These are phyloP conservation scores for Sitodiplosis mosellana DNA, from an alignment of 1,140 invertebrate species.

Conservation along the genomic window DNA sequence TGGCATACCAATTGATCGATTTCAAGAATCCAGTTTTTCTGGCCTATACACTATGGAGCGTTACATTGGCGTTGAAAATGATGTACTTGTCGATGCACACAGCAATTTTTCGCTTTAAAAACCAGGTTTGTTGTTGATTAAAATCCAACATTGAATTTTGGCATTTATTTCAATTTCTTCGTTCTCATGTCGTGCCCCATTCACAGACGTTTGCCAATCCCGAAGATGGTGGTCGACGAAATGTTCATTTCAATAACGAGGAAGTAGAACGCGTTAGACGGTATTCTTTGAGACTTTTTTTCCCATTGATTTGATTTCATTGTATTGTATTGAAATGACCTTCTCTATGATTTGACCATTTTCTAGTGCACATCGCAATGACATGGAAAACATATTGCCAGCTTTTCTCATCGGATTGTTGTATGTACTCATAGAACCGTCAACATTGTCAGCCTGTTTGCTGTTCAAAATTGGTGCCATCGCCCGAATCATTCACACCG, in stretches of 20 bases:
- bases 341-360: constrained; percentile 6
- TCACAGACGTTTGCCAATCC: constrained; percentile 37
- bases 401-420: constrained; percentile 39
- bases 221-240: constrained; percentile 30
- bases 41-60: too few relatives aligned
- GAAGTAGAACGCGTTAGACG: constrained; percentile 35
- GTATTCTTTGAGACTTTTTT: constrained; percentile 2
- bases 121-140: too few relatives aligned
- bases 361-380: constrained; percentile 43
- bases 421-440: constrained; percentile 39
- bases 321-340: not conserved
- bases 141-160: too few relatives aligned
- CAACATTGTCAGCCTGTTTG: constrained; percentile 28
- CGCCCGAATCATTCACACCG: constrained; percentile 36
- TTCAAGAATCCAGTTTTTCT: too few relatives aligned
- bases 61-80: too few relatives aligned
- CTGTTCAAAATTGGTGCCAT: constrained; percentile 38
- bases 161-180: too few relatives aligned
- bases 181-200: too few relatives aligned
- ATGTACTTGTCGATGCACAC: too few relatives aligned
- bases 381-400: constrained; percentile 46
- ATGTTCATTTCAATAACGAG: constrained; percentile 29
- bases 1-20: too few relatives aligned
- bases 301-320: not conserved
- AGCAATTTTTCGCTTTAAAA: too few relatives aligned